Conservation (phyloP, 2,113 vertebrate species). For the Bombycilla garrulus region DNA sequence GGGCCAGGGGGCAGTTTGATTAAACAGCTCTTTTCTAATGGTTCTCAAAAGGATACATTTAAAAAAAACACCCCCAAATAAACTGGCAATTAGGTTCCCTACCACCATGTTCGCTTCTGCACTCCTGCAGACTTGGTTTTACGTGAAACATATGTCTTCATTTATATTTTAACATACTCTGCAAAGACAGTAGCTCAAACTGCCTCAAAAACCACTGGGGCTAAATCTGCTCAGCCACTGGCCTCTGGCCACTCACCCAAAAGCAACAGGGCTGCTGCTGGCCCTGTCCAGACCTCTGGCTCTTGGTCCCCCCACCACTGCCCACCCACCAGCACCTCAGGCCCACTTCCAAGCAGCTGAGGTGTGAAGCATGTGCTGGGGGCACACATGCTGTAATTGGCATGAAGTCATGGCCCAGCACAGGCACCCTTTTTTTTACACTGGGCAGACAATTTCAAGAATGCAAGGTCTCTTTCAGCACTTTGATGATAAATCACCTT, state of each 20-base stretch:
- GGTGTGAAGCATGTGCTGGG: not conserved
- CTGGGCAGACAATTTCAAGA: not conserved
- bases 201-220: not conserved
- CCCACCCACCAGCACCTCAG: not conserved
- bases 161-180: constrained; percentile 27
- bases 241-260: not conserved
- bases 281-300: not conserved
- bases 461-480: not conserved
- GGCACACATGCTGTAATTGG: not conserved
- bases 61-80: not conserved
- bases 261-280: not conserved
- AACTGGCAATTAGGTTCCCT: not conserved
- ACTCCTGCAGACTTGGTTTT: not conserved
- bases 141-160: not conserved
- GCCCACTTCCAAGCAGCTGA: not conserved
- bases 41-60: not conserved
- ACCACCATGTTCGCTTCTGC: not conserved
- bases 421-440: not conserved
- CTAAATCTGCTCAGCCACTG: not conserved
- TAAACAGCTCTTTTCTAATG: not conserved
- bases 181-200: not conserved
- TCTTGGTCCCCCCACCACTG: not conserved
- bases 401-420: not conserved
- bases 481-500: not conserved
- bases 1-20: not conserved